Percentiles rank a stretch among this genome's conserved stretches.
These are phyloP conservation scores for Borostomias antarcticus DNA, from an alignment of 2,797 vertebrate genomes.

Conservation along the genomic window DNA sequence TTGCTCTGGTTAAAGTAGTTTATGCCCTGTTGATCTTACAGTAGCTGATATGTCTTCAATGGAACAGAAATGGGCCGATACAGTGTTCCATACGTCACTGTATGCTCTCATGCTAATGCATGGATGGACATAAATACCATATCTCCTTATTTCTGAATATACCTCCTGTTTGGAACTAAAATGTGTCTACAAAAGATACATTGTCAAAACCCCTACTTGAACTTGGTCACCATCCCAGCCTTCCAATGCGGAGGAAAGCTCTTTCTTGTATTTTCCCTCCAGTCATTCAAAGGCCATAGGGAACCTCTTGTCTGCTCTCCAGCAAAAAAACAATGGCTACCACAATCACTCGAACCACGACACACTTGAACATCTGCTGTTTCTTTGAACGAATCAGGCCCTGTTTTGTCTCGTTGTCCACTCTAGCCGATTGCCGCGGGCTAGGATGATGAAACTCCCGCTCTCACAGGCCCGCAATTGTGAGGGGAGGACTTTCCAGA, in stretches of 20 bases:
- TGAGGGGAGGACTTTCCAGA: conserved; percentile 40
- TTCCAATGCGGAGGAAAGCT: conserved; percentile 7
- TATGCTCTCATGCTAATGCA: conserved; percentile 13
- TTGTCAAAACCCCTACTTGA: conserved; percentile 59
- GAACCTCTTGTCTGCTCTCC: conserved; percentile 38
- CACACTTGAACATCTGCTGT: conserved; percentile 61
- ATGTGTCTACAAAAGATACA: conserved; percentile 34
- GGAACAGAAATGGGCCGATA: background rate
- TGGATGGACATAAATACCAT: conserved; percentile 22
- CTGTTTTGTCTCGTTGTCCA: conserved; percentile 44
- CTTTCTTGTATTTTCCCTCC: conserved; percentile 28
- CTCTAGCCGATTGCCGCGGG: conserved; percentile 63
- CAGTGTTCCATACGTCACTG: background rate
- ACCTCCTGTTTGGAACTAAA: conserved; percentile 29
- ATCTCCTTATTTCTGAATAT: conserved; percentile 13
- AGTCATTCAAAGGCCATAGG: conserved; percentile 36
- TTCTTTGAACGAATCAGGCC: conserved; percentile 56
- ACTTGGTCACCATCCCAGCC: conserved; percentile 34
- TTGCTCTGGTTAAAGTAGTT: background rate
- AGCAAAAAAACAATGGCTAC: conserved; percentile 53
- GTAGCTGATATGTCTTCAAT: background rate
- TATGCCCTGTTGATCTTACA: background rate
- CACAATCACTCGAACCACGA: conserved; percentile 32
- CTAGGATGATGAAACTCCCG: conserved; percentile 59
- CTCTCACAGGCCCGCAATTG: conserved; percentile 35